A percentile compares a stretch with the other conserved stretches of the same genome.
phyloP scores from a whole-genome alignment of 2,888 invertebrate species.

The Choristoneura rosaceana region DNA sequence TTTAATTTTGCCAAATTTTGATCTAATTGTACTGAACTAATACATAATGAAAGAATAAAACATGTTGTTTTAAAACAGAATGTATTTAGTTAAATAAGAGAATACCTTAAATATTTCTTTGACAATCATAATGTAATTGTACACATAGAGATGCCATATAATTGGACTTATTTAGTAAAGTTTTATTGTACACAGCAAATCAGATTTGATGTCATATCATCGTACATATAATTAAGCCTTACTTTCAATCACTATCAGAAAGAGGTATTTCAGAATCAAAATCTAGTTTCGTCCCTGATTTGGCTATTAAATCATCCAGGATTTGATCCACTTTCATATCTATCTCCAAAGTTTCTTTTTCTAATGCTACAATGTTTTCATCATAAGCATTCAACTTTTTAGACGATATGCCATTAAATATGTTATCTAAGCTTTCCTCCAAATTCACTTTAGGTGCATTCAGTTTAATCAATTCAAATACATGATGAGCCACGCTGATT shows the following conservation, averaged over 20 bases:
- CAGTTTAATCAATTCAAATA: conserved; percentile 17
- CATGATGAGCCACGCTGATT: conserved; percentile 42
- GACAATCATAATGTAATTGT: too few species aligned
- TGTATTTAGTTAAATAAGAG: too few species aligned
- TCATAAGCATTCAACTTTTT: conserved; percentile 10
- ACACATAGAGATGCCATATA: background rate
- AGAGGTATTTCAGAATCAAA: conserved; percentile 34
- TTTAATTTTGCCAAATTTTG: too few species aligned
- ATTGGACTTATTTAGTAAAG: background rate
- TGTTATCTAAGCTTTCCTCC: background rate
- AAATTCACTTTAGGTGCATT: background rate
- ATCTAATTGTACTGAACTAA: too few species aligned
- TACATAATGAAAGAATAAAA: too few species aligned
- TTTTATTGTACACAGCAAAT: background rate
- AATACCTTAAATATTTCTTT: too few species aligned
- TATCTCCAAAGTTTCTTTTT: conserved; percentile 13
- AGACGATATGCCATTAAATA: background rate
- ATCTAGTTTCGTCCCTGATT: background rate
- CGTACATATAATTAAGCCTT: background rate
- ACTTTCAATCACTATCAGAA: conserved; percentile 37
- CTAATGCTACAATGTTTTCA: background rate
- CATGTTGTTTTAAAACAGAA: too few species aligned
- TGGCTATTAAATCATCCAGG: conserved; percentile 13
- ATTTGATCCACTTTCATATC: conserved; percentile 30
- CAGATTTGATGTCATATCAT: background rate